Evolutionary conservation across 2,113 vertebrate genomes (phyloP).

Genomic region (Macrotis lagotis): DNA sequence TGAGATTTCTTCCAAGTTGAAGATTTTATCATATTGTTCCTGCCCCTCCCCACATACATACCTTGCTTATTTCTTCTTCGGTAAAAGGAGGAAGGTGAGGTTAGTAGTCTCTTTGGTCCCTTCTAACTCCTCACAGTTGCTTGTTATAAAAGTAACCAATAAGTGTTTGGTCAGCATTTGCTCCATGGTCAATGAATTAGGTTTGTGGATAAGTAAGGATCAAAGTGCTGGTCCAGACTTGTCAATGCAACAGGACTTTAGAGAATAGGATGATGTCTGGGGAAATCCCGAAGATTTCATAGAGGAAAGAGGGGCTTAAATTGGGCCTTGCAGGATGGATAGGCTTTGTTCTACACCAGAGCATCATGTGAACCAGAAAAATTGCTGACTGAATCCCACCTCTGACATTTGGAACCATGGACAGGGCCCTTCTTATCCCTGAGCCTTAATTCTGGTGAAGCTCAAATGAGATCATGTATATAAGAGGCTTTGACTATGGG

Average conservation of each 20-base stretch:
- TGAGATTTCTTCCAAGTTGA: background rate
- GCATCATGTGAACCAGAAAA: background rate
- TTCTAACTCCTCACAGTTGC: background rate
- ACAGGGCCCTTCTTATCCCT: background rate
- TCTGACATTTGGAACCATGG: background rate
- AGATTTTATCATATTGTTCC: background rate
- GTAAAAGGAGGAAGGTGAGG: background rate
- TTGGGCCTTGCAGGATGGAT: background rate
- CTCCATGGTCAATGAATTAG: background rate
- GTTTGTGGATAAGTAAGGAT: background rate
- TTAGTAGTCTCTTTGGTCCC: background rate
- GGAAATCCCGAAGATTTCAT: background rate
- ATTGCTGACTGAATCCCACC: background rate
- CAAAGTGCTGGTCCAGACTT: background rate
- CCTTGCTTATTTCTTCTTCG: background rate
- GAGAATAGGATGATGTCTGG: background rate
- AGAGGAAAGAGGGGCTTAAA: background rate
- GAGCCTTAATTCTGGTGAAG: background rate
- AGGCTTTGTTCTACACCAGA: background rate
- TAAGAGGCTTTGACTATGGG: background rate
- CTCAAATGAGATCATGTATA: background rate
- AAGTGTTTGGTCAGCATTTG: background rate
- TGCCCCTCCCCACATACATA: accelerated
- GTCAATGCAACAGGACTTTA: background rate
- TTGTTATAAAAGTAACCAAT: background rate